phyloP scores from a whole-genome alignment of 1,140 invertebrate species.

The Danaus plexippus region DNA sequence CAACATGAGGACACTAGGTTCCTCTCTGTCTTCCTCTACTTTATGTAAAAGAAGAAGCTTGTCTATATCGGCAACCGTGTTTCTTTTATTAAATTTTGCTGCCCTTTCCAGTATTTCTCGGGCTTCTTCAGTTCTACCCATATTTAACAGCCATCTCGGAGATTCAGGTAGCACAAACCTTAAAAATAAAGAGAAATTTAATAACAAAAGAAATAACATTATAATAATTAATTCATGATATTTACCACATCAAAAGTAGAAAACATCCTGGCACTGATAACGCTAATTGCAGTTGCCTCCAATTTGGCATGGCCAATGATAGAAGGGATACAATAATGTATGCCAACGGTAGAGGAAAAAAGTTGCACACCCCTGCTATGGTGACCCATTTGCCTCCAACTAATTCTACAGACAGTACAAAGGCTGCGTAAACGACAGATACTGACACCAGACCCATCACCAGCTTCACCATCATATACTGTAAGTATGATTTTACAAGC shows the following conservation, averaged over 20 bases:
- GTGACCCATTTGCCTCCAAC: slow-evolving; percentile 83
- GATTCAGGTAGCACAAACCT: slow-evolving; percentile 88
- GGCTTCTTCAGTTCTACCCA: slow-evolving; percentile 80
- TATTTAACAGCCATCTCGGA: slow-evolving; percentile 85
- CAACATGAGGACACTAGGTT: slow-evolving; percentile 74
- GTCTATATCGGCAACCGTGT: slow-evolving; percentile 75
- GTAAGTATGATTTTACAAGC: slow-evolving; percentile 75
- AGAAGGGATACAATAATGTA: slow-evolving; percentile 81
- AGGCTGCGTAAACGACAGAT: slow-evolving; percentile 80
- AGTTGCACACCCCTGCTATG: slow-evolving; percentile 80
- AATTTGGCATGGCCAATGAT: slow-evolving; percentile 80
- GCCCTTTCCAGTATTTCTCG: slow-evolving; percentile 78
- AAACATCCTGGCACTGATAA: slow-evolving; percentile 79
- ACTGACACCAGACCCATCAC: slow-evolving; percentile 79
- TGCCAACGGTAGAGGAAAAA: slow-evolving; percentile 80
- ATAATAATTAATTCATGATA: slow-evolving; percentile 12
- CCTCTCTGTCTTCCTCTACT: slow-evolving; percentile 47
- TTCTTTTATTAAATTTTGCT: slow-evolving; percentile 75
- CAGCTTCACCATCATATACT: slow-evolving; percentile 76
- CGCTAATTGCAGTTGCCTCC: slow-evolving; percentile 80
- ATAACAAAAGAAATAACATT: slow-evolving; percentile 5
- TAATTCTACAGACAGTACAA: slow-evolving; percentile 80
- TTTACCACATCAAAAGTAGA: slow-evolving; percentile 77
- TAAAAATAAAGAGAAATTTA: slow-evolving; percentile 23
- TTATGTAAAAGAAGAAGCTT: slow-evolving; percentile 72